A percentile compares a stretch with the other conserved stretches of the same genome.
These are phyloP conservation scores for Pelmatolapia mariae DNA, from an alignment of 2,113 vertebrate genomes.

Conservation along the genomic window DNA sequence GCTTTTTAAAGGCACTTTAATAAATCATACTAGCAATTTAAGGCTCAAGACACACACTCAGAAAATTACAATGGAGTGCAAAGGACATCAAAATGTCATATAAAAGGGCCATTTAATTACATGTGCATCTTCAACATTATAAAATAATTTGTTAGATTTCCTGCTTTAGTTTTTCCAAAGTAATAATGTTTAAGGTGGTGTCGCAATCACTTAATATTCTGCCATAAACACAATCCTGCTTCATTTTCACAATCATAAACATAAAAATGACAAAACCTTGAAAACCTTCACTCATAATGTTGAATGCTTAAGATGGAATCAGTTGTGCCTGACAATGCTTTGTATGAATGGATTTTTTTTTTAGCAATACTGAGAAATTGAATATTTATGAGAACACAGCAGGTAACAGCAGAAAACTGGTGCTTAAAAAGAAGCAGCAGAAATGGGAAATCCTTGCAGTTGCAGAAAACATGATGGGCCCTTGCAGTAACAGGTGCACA, in stretches of 20 bases:
- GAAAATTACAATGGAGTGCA: background rate
- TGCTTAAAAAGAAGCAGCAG: background rate
- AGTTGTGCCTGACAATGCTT: background rate
- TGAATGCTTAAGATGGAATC: background rate
- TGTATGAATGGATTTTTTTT: background rate
- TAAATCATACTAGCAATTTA: background rate
- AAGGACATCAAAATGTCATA: background rate
- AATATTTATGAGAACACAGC: background rate
- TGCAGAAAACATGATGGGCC: background rate
- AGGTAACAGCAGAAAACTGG: background rate
- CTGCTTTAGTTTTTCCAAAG: background rate
- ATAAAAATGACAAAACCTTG: background rate
- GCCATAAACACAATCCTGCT: background rate
- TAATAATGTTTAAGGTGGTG: background rate
- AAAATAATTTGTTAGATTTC: background rate
- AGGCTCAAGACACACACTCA: background rate
- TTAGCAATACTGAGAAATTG: background rate
- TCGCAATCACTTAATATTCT: background rate
- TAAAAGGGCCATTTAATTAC: background rate
- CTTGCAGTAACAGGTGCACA: slow-evolving; percentile 41
- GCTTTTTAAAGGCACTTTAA: background rate
- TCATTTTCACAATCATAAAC: background rate
- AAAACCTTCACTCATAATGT: background rate
- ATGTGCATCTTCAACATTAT: background rate
- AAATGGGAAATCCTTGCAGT: background rate